Evolutionary conservation across 2,113 vertebrate species (phyloP).

Genomic region (Lynx canadensis): DNA sequence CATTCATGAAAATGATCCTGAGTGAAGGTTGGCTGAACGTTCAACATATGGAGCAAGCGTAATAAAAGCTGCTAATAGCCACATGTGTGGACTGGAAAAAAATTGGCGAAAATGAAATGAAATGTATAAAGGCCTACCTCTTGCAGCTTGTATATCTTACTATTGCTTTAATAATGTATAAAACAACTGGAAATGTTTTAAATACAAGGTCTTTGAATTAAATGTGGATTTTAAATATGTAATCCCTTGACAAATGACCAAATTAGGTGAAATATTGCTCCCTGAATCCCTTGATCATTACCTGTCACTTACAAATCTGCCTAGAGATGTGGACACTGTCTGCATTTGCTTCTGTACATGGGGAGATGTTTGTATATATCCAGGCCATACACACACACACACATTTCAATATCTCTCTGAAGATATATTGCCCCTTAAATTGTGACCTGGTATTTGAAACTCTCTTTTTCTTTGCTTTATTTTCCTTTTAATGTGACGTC

Average conservation of each 20-base stretch:
- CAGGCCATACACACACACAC: conserved; percentile 79
- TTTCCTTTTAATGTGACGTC: conserved; percentile 86
- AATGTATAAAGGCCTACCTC: conserved; percentile 81
- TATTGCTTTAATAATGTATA: conserved; percentile 82
- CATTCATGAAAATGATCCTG: conserved; percentile 75
- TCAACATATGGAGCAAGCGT: conserved; percentile 69
- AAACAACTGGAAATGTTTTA: conserved; percentile 85
- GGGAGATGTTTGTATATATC: conserved; percentile 81
- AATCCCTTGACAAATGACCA: conserved; percentile 79
- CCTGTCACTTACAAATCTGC: conserved; percentile 81
- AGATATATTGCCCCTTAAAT: conserved; percentile 85
- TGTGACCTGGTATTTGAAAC: conserved; percentile 93
- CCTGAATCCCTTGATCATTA: conserved; percentile 73
- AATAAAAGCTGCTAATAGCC: conserved; percentile 76
- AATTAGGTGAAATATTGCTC: conserved; percentile 82
- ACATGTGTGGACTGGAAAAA: conserved; percentile 55
- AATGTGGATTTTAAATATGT: conserved; percentile 81
- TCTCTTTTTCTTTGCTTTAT: conserved; percentile 66
- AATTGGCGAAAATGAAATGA: conserved; percentile 62
- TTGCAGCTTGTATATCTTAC: conserved; percentile 83
- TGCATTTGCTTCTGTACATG: conserved; percentile 74
- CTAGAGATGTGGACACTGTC: conserved; percentile 77
- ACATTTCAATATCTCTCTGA: conserved; percentile 77
- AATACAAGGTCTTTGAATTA: conserved; percentile 83
- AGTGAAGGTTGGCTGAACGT: conserved; percentile 71